Evolutionary conservation across 2,797 vertebrate species (phyloP).

Genomic region (Pipistrellus nathusii): DNA sequence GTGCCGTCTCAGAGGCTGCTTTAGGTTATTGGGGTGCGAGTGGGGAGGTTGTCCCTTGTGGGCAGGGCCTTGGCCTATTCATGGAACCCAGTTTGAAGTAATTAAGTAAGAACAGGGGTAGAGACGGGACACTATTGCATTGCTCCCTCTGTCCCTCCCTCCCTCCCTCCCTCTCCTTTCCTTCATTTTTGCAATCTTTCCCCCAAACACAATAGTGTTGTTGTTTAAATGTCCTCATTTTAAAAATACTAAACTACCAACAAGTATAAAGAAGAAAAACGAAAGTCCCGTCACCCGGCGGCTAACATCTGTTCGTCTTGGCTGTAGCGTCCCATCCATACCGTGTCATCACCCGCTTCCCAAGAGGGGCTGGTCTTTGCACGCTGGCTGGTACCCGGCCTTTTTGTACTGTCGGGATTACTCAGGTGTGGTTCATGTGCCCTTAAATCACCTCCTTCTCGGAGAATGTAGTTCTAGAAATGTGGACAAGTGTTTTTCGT

Average conservation of each 20-base stretch:
- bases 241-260: background rate
- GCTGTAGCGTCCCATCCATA: rapidly evolving
- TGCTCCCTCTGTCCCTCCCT: conserved; percentile 48
- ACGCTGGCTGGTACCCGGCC: rapidly evolving
- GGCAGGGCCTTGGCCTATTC: background rate
- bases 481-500: background rate
- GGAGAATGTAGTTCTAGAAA: background rate
- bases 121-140: rapidly evolving
- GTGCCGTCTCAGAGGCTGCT: background rate
- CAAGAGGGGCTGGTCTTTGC: rapidly evolving
- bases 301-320: rapidly evolving
- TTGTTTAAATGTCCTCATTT: background rate
- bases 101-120: rapidly evolving
- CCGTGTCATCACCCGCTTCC: rapidly evolving
- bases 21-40: too few relatives aligned
- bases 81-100: rapidly evolving
- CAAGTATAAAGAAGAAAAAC: background rate
- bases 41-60: background rate
- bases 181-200: background rate
- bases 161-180: conserved; percentile 39
- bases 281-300: too few relatives aligned
- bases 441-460: too few relatives aligned
- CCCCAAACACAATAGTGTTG: background rate
- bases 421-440: rapidly evolving
- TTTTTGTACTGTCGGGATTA: background rate